These are phyloP conservation scores for Hystrix brachyura DNA, from an alignment of 2,113 vertebrate genomes.

Conservation along the genomic window DNA sequence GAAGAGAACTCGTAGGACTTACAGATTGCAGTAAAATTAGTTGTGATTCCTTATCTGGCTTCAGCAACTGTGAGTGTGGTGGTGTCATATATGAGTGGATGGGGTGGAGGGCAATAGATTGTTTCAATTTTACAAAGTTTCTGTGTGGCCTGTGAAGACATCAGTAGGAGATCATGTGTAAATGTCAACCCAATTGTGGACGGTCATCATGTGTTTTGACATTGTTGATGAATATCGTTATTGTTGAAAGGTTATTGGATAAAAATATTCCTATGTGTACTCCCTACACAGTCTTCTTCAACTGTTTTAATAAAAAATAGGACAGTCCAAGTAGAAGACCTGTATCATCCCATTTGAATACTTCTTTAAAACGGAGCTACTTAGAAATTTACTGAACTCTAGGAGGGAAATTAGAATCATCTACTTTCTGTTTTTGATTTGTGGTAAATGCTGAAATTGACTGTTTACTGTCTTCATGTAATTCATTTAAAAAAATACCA, in stretches of 20 bases:
- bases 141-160: neutral
- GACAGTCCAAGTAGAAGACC: neutral
- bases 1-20: neutral
- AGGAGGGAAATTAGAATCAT: neutral
- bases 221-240: neutral
- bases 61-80: neutral
- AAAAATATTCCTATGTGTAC: neutral
- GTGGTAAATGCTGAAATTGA: neutral
- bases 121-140: constrained; percentile 14
- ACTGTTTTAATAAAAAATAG: constrained; percentile 21
- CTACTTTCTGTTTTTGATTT: neutral
- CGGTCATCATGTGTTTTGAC: neutral
- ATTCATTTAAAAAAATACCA: neutral
- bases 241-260: neutral
- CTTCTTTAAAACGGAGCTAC: neutral
- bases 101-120: neutral
- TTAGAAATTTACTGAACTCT: neutral
- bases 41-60: neutral
- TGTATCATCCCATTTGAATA: neutral
- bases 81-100: neutral
- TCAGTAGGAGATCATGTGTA: neutral
- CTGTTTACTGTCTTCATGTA: neutral
- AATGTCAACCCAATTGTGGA: neutral
- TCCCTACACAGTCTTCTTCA: neutral
- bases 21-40: neutral